Conservation (phyloP, 2,113 vertebrate species). For the Cephalophus harveyi region DNA sequence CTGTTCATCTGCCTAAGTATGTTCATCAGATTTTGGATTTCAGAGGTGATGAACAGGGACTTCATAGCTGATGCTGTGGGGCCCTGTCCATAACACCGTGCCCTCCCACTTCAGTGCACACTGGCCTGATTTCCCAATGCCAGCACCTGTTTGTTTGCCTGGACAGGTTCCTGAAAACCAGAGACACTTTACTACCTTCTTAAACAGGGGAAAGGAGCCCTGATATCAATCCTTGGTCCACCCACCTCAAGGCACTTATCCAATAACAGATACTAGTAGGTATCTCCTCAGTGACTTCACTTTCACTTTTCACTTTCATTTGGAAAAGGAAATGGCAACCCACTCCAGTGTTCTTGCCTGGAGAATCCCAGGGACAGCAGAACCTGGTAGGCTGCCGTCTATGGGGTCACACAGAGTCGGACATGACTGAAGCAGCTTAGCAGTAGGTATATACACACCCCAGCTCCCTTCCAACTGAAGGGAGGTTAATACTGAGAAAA, state of each 20-base stretch:
- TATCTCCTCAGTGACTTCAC: too few relatives aligned
- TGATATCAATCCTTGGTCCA: not conserved
- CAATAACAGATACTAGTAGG: not conserved
- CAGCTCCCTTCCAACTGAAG: not conserved
- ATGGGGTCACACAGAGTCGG: too few relatives aligned
- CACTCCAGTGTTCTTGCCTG: too few relatives aligned
- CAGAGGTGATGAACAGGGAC: not conserved
- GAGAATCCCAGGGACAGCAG: too few relatives aligned
- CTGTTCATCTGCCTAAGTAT: not conserved
- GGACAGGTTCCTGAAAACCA: not conserved
- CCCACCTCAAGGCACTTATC: not conserved
- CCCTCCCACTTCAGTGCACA: not conserved
- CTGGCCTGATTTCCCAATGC: not conserved
- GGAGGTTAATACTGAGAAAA: not conserved
- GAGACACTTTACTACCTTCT: not conserved
- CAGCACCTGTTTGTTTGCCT: not conserved
- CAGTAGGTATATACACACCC: not conserved
- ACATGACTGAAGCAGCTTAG: too few relatives aligned
- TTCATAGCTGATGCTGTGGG: not conserved
- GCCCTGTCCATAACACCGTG: rapidly evolving
- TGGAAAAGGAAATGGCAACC: too few relatives aligned
- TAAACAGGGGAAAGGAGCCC: not conserved
- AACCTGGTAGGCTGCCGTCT: too few relatives aligned
- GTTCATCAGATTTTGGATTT: not conserved
- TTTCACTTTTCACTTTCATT: too few relatives aligned